These are phyloP conservation scores for Folsomia manolachei DNA, from an alignment of 2,888 invertebrate genomes.

Conservation along the genomic window DNA sequence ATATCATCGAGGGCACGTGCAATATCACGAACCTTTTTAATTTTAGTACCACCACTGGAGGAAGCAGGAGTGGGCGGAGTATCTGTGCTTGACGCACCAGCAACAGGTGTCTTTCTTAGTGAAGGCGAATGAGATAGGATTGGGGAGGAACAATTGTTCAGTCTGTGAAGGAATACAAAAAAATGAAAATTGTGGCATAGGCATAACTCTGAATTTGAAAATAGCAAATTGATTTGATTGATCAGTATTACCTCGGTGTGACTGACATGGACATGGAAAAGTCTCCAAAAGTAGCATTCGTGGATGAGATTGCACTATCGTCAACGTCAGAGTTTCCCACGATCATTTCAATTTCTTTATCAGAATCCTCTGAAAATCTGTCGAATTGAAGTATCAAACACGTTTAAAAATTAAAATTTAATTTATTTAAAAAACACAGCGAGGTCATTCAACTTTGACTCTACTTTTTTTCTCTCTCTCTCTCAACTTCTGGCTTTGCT, in stretches of 20 bases:
- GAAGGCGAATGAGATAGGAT: constrained; percentile 35
- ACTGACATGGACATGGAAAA: too few relatives aligned
- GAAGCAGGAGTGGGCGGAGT: constrained; percentile 5
- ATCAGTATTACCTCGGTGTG: neutral
- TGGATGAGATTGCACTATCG: neutral
- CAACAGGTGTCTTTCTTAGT: constrained; percentile 31
- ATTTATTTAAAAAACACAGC: too few relatives aligned
- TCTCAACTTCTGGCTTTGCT: too few relatives aligned
- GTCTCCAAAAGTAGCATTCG: neutral
- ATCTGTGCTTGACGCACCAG: neutral
- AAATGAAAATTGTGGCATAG: neutral
- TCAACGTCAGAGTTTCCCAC: neutral
- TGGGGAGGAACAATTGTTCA: constrained; percentile 30
- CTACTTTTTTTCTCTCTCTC: too few relatives aligned
- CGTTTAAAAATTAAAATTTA: too few relatives aligned
- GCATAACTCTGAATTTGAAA: neutral
- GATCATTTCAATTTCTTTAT: neutral
- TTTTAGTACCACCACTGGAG: neutral
- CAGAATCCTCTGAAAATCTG: too few relatives aligned
- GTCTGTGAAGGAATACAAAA: neutral
- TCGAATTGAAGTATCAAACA: too few relatives aligned
- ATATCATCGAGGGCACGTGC: constrained; percentile 32
- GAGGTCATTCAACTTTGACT: too few relatives aligned
- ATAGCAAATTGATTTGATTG: neutral
- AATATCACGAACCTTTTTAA: constrained; percentile 23